phyloP scores from a whole-genome alignment of 1,140 invertebrate species.

The Steinernema khuongi region DNA sequence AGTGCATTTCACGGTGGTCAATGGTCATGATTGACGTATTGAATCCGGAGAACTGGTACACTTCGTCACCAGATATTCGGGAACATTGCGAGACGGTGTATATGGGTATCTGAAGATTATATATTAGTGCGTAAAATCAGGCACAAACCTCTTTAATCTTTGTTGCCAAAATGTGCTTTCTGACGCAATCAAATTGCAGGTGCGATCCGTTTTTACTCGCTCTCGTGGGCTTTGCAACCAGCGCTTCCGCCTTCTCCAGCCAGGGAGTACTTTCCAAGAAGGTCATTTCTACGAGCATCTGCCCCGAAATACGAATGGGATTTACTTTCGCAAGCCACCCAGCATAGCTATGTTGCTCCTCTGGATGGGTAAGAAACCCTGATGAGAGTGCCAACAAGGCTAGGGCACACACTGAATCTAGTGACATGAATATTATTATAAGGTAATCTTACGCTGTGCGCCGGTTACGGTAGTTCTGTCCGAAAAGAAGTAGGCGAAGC shows the following conservation, averaged over 20 bases:
- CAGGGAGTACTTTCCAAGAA: conserved; percentile 22
- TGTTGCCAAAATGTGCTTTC: conserved; percentile 20
- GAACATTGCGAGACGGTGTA: conserved; percentile 23
- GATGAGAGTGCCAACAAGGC: conserved; percentile 23
- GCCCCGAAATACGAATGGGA: conserved; percentile 8
- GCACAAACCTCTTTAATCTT: conserved; percentile 24
- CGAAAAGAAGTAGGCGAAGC: conserved; percentile 24
- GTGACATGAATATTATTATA: conserved; percentile 11
- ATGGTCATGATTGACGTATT: background rate
- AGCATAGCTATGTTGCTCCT: conserved; percentile 13
- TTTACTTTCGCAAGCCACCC: background rate
- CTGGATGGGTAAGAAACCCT: conserved; percentile 33
- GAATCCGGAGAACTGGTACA: background rate
- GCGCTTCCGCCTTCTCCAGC: conserved; percentile 9
- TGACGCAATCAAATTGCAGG: background rate
- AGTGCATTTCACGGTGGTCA: background rate
- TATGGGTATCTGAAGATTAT: conserved; percentile 21
- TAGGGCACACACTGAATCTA: conserved; percentile 17
- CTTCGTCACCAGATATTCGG: background rate
- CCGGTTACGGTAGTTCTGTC: background rate
- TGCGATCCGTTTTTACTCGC: background rate
- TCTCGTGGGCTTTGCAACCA: background rate
- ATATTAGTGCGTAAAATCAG: background rate
- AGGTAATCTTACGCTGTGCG: conserved; percentile 23
- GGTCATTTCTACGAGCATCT: conserved; percentile 18